Base-by-base conservation (phyloP, 2,113 vertebrate species). In the Clupea harengus region DNA sequence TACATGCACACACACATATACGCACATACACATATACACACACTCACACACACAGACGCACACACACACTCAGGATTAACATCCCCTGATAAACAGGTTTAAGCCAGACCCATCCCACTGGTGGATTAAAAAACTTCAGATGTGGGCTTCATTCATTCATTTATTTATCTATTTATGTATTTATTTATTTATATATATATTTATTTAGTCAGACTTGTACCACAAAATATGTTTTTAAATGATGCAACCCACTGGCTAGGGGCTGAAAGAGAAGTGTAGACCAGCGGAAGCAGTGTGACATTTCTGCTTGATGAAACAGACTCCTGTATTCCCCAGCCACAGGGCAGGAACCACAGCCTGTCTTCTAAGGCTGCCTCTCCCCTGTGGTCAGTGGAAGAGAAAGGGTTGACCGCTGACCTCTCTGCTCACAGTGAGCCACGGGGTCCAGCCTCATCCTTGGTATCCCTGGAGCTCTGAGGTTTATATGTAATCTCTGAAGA, bases 61-160 rank as follows among this genome's bases (percentile, higher is more conserved):
- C 10, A 72, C 45, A 60, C 82, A 83, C 85, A 85, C 28, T 49
- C n/a, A 84, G 90, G 92, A 93, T 94, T 94, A 89, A 84, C 88
- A 89, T 85, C 72, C 88, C 87, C 87, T 81, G 87, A 89, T 89
- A 89, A 92, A 90, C 88, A 88, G 89, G 88, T 87, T 89, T 90
- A 49, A 91, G 87, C 83, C 89, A 85, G 86, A 75, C 64, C 25
- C 72, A 82, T 86, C 67, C 45, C 81, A 88, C 83, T 89, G 91
- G 46, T 0, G 91, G 93, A 93, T 94, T 94, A 93, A 91, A 72
- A 72, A 91, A 90, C 88, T 86, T 89, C 81, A 86, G 89, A 93
- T 86, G 54, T 90, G 80, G 81, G 80, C 18, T 88, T 91, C 91
- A 89, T 87, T 50, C 67, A 50, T 82, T 60, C 45, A 50, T 60